A percentile compares a stretch with the other conserved stretches of the same genome.
phyloP scores from a whole-genome alignment of 2,797 vertebrate species.

The Acrocephalus scirpaceus region DNA sequence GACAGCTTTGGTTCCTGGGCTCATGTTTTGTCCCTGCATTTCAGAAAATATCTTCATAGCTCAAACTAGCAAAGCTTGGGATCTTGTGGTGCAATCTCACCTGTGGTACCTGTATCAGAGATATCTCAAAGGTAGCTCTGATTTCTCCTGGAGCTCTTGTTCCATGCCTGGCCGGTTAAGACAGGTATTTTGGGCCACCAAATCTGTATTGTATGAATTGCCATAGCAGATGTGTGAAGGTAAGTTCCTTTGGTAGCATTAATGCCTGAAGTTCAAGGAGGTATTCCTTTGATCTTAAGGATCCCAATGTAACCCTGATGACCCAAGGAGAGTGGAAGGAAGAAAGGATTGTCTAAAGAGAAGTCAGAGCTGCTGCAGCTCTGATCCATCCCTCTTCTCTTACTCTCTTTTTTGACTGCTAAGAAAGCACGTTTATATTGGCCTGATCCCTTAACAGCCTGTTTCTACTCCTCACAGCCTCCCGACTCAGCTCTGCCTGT shows the following conservation, averaged over 20 bases:
- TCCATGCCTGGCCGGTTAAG: not conserved
- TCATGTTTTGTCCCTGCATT: not conserved
- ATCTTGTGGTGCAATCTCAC: not conserved
- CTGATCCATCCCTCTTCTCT: not conserved
- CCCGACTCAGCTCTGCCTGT: not conserved
- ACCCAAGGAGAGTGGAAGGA: not conserved
- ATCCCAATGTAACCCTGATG: not conserved
- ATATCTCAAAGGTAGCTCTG: not conserved
- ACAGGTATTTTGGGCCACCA: not conserved
- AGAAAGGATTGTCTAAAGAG: not conserved
- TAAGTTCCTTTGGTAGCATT: not conserved
- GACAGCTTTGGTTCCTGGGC: not conserved
- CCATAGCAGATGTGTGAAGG: not conserved
- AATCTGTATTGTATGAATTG: not conserved
- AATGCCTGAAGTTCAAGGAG: not conserved
- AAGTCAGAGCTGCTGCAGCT: not conserved
- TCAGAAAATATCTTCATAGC: not conserved
- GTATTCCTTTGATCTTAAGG: not conserved
- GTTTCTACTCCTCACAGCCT: not conserved
- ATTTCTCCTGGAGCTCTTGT: not conserved
- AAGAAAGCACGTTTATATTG: not conserved
- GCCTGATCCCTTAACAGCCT: not conserved
- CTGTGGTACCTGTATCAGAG: not conserved
- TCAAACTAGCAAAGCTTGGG: not conserved
- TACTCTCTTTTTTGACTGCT: not conserved